These are phyloP conservation scores for Orchesella flavescens DNA, from an alignment of 2,888 invertebrate species.

Conservation along the genomic window DNA sequence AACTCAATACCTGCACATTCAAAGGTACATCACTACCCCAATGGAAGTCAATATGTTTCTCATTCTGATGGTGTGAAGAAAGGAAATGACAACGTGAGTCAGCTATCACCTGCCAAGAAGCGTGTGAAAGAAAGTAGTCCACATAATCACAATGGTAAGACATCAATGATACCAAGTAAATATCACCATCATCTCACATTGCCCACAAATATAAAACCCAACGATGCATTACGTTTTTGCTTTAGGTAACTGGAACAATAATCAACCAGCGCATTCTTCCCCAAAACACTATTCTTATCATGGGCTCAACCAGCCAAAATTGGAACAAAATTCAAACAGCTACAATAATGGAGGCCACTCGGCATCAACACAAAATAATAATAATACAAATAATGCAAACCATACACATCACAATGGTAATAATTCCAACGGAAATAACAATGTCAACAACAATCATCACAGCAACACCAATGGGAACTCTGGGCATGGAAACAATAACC, in stretches of 20 bases:
- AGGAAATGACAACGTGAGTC: slow-evolving; percentile 84
- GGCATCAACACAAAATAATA: slow-evolving; percentile 32
- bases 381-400: slow-evolving; percentile 15
- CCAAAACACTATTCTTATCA: slow-evolving; percentile 63
- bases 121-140: slow-evolving; percentile 96
- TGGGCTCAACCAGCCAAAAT: slow-evolving; percentile 65
- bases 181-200: no score
- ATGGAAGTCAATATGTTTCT: slow-evolving; percentile 61
- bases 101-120: slow-evolving; percentile 96
- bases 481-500: slow-evolving; percentile 70
- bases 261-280: slow-evolving; percentile 67
- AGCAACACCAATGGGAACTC: background rate
- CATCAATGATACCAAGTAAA: background rate
- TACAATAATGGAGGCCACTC: slow-evolving; percentile 48
- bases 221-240: no score
- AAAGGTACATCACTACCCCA: slow-evolving; percentile 68
- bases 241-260: slow-evolving; percentile 70
- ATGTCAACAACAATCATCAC: slow-evolving; percentile 34
- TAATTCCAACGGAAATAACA: slow-evolving; percentile 42
- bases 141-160: slow-evolving; percentile 74
- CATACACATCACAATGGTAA: slow-evolving; percentile 48
- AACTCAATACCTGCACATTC: slow-evolving; percentile 72
- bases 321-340: slow-evolving; percentile 54
- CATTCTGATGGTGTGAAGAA: slow-evolving; percentile 71
- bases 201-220: no score